Evolutionary conservation across 2,888 invertebrate species (phyloP).

Genomic region (Campoletis raptor): DNA sequence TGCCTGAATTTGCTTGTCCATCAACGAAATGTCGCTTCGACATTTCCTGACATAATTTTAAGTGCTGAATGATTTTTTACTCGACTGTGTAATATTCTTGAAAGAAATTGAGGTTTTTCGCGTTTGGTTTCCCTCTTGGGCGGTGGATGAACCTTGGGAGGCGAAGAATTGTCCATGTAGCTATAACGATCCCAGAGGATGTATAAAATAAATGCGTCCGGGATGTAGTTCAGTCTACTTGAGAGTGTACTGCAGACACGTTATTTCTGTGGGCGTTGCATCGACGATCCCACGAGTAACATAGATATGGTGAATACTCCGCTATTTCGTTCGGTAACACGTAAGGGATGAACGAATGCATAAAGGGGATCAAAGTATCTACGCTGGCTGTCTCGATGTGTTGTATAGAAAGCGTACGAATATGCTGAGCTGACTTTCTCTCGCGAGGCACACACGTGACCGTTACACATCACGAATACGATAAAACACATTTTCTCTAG

Average conservation of each 20-base stretch:
- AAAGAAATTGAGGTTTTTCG: not conserved
- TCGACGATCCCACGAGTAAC: constrained; percentile 64
- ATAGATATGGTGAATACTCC: constrained; percentile 37
- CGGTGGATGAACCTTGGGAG: not conserved
- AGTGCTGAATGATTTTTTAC: not conserved
- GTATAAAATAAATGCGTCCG: constrained; percentile 56
- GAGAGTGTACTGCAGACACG: constrained; percentile 34
- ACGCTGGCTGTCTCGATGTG: constrained; percentile 48
- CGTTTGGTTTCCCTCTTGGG: not conserved
- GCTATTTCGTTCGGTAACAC: constrained; percentile 51
- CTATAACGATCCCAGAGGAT: constrained; percentile 61
- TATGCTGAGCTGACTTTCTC: constrained; percentile 47
- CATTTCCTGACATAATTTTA: not conserved
- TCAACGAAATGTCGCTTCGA: no score
- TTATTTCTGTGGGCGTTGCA: constrained; percentile 59
- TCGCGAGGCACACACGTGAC: constrained; percentile 47
- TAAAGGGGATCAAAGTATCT: constrained; percentile 67
- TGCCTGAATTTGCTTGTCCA: no score
- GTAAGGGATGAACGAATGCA: constrained; percentile 66
- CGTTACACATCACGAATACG: constrained; percentile 52
- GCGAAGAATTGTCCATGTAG: constrained; percentile 38
- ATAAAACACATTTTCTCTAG: constrained; percentile 61
- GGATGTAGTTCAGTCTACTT: constrained; percentile 25
- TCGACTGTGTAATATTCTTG: not conserved
- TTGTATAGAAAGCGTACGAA: not conserved